A percentile compares a stretch with the other conserved stretches of the same genome.
Conservation (phyloP, 2,113 vertebrate genomes). For the Pao palembangensis region DNA sequence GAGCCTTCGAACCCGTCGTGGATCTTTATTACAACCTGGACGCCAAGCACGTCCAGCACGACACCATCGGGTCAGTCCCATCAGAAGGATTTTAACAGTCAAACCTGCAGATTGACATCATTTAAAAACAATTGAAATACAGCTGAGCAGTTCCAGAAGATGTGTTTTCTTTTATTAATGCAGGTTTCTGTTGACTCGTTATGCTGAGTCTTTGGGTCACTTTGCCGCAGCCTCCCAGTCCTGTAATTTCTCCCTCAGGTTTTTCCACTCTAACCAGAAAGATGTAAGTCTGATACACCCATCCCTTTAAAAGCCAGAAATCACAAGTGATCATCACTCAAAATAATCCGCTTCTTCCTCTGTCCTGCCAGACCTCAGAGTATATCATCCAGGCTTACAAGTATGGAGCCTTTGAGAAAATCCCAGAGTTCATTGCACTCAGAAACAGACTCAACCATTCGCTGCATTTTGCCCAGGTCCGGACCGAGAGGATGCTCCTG, state of each 20-base stretch:
- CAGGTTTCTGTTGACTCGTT: slow-evolving; percentile 94
- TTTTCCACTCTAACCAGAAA: slow-evolving; percentile 99
- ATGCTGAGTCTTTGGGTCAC: slow-evolving; percentile 89
- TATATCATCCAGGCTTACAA: slow-evolving; percentile 99
- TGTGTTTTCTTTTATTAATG: slow-evolving; percentile 2
- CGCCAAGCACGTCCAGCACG: slow-evolving; percentile 96
- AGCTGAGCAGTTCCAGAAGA: no score
- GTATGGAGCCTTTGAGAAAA: slow-evolving; percentile 98
- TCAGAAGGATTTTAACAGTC: slow-evolving; percentile 6
- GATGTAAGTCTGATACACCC: slow-evolving; percentile 83
- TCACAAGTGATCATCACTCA: no score
- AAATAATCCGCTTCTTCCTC: not conserved
- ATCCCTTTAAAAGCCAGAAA: not conserved
- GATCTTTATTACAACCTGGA: slow-evolving; percentile 96
- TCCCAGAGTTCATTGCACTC: slow-evolving; percentile 98
- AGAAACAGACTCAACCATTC: slow-evolving; percentile 94
- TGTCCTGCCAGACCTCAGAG: slow-evolving; percentile 90
- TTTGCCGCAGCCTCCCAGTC: slow-evolving; percentile 94
- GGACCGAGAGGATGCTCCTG: slow-evolving; percentile 92
- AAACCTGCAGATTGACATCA: no score
- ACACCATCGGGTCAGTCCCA: slow-evolving; percentile 91
- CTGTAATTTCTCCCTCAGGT: slow-evolving; percentile 98
- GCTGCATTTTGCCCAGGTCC: slow-evolving; percentile 97
- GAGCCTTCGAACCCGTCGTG: slow-evolving; percentile 92
- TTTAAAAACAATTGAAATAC: no score